Conservation (phyloP, 2,888 invertebrate genomes). For the Matsumyia berberina region DNA sequence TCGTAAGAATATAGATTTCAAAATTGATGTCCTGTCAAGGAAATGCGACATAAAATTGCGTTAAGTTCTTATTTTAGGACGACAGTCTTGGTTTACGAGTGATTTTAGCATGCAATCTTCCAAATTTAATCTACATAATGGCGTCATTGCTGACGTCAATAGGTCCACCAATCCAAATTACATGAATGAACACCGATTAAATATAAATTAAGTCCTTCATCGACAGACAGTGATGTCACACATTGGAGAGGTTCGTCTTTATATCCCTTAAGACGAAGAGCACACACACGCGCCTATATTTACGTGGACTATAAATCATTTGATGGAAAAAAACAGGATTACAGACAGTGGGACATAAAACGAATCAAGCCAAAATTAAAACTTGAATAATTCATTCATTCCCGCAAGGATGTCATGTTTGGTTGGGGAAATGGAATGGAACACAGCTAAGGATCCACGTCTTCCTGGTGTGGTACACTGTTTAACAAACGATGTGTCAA, state of each 20-base stretch:
- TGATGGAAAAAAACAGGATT: background rate
- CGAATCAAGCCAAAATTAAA: background rate
- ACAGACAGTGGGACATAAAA: background rate
- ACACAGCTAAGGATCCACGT: background rate
- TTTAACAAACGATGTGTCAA: too few species aligned
- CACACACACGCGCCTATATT: background rate
- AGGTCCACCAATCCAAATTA: background rate
- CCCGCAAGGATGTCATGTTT: background rate
- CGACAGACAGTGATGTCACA: background rate
- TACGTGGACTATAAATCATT: background rate
- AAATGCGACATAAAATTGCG: too few species aligned
- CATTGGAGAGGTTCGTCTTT: background rate
- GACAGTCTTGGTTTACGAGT: too few species aligned
- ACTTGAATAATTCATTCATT: constrained; percentile 19
- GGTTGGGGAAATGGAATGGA: background rate
- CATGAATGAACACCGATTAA: background rate
- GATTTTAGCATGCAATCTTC: too few species aligned
- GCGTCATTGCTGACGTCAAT: background rate
- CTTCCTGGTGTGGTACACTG: too few species aligned
- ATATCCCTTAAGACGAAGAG: background rate
- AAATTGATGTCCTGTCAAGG: too few species aligned
- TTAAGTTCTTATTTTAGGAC: too few species aligned
- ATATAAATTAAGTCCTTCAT: background rate
- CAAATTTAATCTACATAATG: too few species aligned
- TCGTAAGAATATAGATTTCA: too few species aligned